These are phyloP conservation scores for Nanger granti DNA, from an alignment of 2,113 vertebrate species.

Conservation along the genomic window DNA sequence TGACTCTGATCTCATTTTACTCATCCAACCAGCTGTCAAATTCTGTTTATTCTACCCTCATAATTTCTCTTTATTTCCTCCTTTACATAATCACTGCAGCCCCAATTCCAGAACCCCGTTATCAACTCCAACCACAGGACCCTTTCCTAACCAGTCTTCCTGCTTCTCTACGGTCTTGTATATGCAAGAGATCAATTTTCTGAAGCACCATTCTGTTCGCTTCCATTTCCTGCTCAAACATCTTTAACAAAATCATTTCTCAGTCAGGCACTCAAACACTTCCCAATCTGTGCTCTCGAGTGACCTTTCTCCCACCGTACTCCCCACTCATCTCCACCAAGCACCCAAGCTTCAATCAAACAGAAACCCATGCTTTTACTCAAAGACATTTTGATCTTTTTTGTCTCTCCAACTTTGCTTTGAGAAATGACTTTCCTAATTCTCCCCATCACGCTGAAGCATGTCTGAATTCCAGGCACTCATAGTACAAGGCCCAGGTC, in stretches of 20 bases:
- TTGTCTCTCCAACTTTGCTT: not conserved
- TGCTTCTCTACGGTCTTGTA: not conserved
- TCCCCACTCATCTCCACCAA: not conserved
- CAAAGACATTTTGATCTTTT: not conserved
- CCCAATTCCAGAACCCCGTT: not conserved
- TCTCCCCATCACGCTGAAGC: not conserved
- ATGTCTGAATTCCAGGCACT: not conserved
- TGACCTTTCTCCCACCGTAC: not conserved
- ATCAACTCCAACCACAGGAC: not conserved
- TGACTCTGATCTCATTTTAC: not conserved
- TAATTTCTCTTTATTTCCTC: not conserved
- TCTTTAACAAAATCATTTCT: not conserved
- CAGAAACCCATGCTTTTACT: not conserved
- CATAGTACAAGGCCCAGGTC: not conserved
- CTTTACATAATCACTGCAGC: not conserved
- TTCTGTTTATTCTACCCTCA: not conserved
- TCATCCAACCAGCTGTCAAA: not conserved
- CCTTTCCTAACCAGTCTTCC: not conserved
- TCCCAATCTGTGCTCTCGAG: not conserved
- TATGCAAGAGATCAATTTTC: not conserved
- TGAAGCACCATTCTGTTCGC: not conserved
- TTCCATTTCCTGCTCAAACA: not conserved
- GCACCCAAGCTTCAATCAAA: not conserved
- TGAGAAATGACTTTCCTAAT: not conserved
- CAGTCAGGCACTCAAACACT: not conserved